Base-by-base conservation (phyloP, 1,140 invertebrate species). In the Phocides pigmalion region DNA sequence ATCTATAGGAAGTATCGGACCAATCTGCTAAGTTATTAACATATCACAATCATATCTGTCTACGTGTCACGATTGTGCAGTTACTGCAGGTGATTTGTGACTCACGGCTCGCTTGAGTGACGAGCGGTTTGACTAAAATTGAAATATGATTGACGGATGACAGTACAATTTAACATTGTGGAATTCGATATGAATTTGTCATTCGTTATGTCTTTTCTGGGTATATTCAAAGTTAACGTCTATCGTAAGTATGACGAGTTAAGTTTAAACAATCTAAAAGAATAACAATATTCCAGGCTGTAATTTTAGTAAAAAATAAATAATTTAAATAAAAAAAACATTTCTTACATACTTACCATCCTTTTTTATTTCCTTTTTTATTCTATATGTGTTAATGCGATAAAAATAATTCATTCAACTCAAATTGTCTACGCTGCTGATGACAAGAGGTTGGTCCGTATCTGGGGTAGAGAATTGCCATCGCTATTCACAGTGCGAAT, bases 1-100 rank as follows among this genome's bases (percentile, higher is more conserved):
- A 47, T 46, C 25, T 44, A 42, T 42, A 58, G 56, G 42, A 47
- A 59, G 56, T 46, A 47, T 59, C 25, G 19, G 12, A 28, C 15
- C 25, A 59, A 59, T 59, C 56, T 32, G 41, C 17, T 17, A 32
- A n/a, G 20, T 35, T 47, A 46, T 59, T 46, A 53, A 58, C 56
- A 46, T 59, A 59, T 61, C 56, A 61, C 56, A 61, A 37, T 61
- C 56, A 47, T 28, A 61, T 61, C 28, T 61, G 56, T 61, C 42
- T 12, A 28, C 44, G 16, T 35, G 28, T 61, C 56, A 61, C 56
- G 56, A 47, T 42, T 32, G 39, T 19, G 41, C 16, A 47, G 19
- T 56, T 15, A 25, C 19, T 19, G 17, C 11, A 20, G 17, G 17
- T 17, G 37, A 15, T 15, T 41, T 14, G 20, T 17, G 47, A 35